phyloP scores from a whole-genome alignment of 2,888 invertebrate genomes.

The Lycocerus yunnanus region DNA sequence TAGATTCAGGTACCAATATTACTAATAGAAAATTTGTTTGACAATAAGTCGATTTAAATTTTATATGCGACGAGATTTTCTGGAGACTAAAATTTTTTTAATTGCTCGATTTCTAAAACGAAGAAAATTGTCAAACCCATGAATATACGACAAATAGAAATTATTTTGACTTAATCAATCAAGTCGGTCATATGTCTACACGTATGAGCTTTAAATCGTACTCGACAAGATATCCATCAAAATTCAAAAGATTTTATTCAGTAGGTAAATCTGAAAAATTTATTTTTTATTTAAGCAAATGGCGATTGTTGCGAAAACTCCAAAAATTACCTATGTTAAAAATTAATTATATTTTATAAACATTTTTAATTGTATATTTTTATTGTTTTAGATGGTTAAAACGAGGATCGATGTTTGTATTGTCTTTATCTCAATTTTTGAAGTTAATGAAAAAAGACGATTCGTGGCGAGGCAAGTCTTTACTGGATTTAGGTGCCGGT shows the following conservation, averaged over 20 bases:
- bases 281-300: too few relatives aligned
- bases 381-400: slow-evolving; percentile 71
- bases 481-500: slow-evolving; percentile 92
- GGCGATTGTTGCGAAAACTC: too few relatives aligned
- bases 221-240: too few relatives aligned
- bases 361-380: slow-evolving; percentile 3
- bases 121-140: neutral
- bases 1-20: neutral
- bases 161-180: too few relatives aligned
- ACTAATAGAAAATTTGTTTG: neutral
- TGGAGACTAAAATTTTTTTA: neutral
- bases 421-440: slow-evolving; percentile 82
- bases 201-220: too few relatives aligned
- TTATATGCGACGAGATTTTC: neutral
- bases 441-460: slow-evolving; percentile 60
- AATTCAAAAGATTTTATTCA: too few relatives aligned
- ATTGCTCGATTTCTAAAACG: neutral
- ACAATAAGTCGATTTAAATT: neutral
- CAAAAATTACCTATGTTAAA: too few relatives aligned
- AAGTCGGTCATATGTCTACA: too few relatives aligned
- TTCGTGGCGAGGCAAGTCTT: slow-evolving; percentile 55
- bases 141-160: neutral
- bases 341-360: too few relatives aligned
- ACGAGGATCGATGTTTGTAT: slow-evolving; percentile 96
- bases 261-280: too few relatives aligned